A percentile compares a stretch with the other conserved stretches of the same genome.
Evolutionary conservation across 2,113 vertebrate genomes (phyloP).

Genomic region (Emydocephalus ijimae): DNA sequence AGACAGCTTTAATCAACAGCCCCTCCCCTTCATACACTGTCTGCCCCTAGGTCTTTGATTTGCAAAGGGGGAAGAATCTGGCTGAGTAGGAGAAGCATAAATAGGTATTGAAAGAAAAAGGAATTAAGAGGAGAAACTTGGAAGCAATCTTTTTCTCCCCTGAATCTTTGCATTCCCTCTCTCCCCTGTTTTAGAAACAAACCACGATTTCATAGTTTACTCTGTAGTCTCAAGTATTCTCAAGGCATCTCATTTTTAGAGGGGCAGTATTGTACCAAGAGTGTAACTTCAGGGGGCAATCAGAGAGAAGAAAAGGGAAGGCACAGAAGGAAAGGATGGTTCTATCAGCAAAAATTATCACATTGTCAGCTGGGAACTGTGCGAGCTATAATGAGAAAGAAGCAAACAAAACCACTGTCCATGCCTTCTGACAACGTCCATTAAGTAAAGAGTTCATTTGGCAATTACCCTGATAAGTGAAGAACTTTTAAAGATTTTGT

Average conservation of each 20-base stretch:
- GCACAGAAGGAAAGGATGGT: slow-evolving; percentile 21
- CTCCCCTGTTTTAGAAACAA: neutral
- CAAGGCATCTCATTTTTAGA: neutral
- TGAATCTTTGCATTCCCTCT: neutral
- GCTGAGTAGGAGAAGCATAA: neutral
- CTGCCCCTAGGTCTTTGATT: slow-evolving; percentile 17
- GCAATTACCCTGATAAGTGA: slow-evolving; percentile 41
- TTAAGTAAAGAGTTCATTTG: slow-evolving; percentile 30
- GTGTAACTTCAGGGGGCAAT: slow-evolving; percentile 12
- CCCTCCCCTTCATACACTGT: neutral
- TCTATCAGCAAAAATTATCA: slow-evolving; percentile 51
- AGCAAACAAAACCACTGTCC: slow-evolving; percentile 37
- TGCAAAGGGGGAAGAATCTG: slow-evolving; percentile 3
- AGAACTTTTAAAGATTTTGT: neutral
- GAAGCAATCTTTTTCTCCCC: neutral
- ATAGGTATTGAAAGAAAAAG: neutral
- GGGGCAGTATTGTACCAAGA: slow-evolving; percentile 26
- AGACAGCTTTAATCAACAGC: slow-evolving; percentile 47
- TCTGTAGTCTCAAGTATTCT: slow-evolving; percentile 52
- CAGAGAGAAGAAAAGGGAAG: neutral
- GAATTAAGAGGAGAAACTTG: neutral
- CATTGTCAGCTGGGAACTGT: slow-evolving; percentile 50
- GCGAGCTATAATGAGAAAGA: slow-evolving; percentile 39
- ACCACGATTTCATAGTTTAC: slow-evolving; percentile 47
- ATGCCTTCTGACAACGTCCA: slow-evolving; percentile 43